These are phyloP conservation scores for Thumatha senex DNA, from an alignment of 2,888 invertebrate species.

Conservation along the genomic window DNA sequence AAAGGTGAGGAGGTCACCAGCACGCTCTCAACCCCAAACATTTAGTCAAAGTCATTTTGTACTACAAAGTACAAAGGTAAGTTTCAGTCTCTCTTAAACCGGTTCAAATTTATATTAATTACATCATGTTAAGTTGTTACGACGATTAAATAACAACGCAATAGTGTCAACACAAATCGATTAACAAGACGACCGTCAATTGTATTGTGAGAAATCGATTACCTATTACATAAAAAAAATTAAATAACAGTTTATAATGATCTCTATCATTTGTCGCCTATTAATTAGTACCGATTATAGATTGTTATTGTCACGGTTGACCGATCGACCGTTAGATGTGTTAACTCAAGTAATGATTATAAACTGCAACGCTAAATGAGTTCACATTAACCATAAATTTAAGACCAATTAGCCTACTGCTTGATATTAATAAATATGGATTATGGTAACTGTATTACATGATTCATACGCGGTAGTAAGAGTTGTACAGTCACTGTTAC, in stretches of 20 bases:
- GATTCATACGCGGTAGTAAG: neutral
- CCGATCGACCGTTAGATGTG: neutral
- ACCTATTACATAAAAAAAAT: slow-evolving; percentile 3
- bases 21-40: too few species aligned
- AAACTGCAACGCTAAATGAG: slow-evolving; percentile 14
- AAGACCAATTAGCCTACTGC: slow-evolving; percentile 2
- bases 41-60: too few species aligned
- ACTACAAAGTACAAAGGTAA: too few species aligned
- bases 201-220: slow-evolving; percentile 6
- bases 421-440: slow-evolving; percentile 1
- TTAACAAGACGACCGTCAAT: neutral
- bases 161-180: neutral
- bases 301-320: slow-evolving; percentile 1
- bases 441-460: slow-evolving; percentile 11
- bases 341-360: slow-evolving; percentile 18
- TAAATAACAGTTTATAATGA: neutral
- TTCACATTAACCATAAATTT: slow-evolving; percentile 20
- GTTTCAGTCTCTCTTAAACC: too few species aligned
- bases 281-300: slow-evolving; percentile 9
- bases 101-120: too few species aligned
- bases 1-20: too few species aligned
- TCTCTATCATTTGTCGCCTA: slow-evolving; percentile 2
- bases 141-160: slow-evolving; percentile 1
- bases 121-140: too few species aligned
- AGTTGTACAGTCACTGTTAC: neutral